A percentile compares a stretch with the other conserved stretches of the same genome.
Conservation (phyloP, 2,888 invertebrate genomes). For the Merodon equestris region DNA sequence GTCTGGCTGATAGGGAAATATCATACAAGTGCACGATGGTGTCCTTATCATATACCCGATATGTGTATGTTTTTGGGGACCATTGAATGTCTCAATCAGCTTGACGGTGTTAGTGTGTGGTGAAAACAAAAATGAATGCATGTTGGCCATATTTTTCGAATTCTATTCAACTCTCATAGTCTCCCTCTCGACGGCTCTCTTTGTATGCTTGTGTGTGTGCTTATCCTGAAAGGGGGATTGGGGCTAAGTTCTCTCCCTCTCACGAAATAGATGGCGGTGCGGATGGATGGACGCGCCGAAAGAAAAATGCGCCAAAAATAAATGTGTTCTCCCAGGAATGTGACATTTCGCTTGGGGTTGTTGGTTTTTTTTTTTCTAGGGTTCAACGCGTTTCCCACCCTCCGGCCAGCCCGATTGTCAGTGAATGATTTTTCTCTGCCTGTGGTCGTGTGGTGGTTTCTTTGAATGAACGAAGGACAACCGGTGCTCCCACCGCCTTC, state of each 20-base stretch:
- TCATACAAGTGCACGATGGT: not conserved
- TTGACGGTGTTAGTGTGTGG: constrained; percentile 29
- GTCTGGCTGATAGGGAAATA: constrained; percentile 44
- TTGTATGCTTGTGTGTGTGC: constrained; percentile 26
- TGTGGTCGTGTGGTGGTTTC: constrained; percentile 55
- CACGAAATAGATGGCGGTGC: not conserved
- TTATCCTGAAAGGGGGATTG: not conserved
- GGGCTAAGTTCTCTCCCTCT: not conserved
- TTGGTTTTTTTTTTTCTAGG: constrained; percentile 29
- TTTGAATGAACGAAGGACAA: constrained; percentile 67
- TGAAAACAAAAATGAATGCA: constrained; percentile 30
- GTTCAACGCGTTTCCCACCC: constrained; percentile 60
- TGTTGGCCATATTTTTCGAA: constrained; percentile 53
- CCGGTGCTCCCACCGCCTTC: constrained; percentile 47
- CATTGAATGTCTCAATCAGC: constrained; percentile 5
- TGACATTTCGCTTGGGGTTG: constrained; percentile 37
- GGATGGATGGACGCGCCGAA: constrained; percentile 59
- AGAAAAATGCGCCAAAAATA: constrained; percentile 64
- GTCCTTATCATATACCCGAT: too few species aligned
- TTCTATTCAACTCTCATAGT: constrained; percentile 23
- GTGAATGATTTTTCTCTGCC: constrained; percentile 54
- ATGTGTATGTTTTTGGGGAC: not conserved
- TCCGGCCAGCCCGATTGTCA: constrained; percentile 12
- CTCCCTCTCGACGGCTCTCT: constrained; percentile 31
- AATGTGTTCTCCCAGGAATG: constrained; percentile 55